These are phyloP conservation scores for Merops nubicus DNA, from an alignment of 2,113 vertebrate species.

Conservation along the genomic window DNA sequence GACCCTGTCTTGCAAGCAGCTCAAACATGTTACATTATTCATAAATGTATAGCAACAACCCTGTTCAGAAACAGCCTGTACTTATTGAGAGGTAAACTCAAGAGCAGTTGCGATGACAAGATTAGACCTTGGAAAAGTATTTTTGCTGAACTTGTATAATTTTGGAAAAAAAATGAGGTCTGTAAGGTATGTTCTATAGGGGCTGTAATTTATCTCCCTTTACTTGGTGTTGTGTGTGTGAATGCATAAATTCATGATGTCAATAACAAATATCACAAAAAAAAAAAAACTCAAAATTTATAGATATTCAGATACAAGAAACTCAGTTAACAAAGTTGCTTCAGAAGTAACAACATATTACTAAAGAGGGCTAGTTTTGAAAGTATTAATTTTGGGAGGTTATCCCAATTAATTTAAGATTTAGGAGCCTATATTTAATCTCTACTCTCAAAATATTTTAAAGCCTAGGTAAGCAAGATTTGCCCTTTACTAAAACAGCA, in stretches of 20 bases:
- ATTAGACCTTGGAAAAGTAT: background rate
- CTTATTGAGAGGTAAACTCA: background rate
- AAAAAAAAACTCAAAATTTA: background rate
- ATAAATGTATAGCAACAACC: background rate
- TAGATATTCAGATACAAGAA: background rate
- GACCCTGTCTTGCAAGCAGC: background rate
- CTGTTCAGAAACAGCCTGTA: background rate
- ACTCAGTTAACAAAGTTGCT: background rate
- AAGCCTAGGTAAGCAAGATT: background rate
- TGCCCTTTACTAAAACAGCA: background rate
- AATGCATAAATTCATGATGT: background rate
- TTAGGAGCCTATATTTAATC: background rate
- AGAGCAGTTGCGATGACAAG: background rate
- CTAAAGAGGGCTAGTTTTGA: background rate
- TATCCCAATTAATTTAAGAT: background rate
- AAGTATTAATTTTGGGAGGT: background rate
- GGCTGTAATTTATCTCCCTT: background rate
- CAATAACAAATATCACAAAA: background rate
- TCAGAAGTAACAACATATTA: background rate
- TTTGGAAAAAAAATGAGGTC: background rate
- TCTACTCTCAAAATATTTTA: background rate
- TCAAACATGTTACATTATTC: fast-evolving
- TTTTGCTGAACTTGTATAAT: background rate
- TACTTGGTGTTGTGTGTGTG: background rate
- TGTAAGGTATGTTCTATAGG: background rate